Evolutionary conservation across 2,888 invertebrate genomes (phyloP).

Genomic region (Agrochola macilenta): DNA sequence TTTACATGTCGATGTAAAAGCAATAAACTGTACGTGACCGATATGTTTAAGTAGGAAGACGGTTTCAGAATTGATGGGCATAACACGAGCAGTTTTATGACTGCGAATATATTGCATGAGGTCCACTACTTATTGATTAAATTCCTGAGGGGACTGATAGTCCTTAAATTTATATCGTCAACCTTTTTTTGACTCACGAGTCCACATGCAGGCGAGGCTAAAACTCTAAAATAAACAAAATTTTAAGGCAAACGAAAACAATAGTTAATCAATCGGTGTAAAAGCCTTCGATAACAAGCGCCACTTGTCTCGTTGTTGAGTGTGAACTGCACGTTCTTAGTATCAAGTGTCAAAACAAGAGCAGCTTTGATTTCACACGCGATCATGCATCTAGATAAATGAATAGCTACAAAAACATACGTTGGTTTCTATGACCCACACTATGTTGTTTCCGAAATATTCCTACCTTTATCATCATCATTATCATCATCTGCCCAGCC

Average conservation of each 20-base stretch:
- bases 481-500: too few relatives aligned
- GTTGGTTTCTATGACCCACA: not conserved
- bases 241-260: conserved; percentile 17
- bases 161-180: not conserved
- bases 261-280: conserved; percentile 14
- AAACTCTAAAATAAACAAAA: not conserved
- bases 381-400: not conserved
- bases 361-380: conserved; percentile 22
- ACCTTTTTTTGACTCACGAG: not conserved
- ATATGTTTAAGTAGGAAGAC: conserved; percentile 40
- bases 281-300: conserved; percentile 45
- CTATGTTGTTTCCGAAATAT: not conserved
- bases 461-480: too few relatives aligned
- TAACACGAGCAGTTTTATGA: conserved; percentile 31
- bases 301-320: conserved; percentile 45
- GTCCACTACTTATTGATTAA: not conserved
- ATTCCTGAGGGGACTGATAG: not conserved
- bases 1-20: conserved; percentile 51
- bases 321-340: conserved; percentile 39
- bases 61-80: conserved; percentile 33
- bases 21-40: conserved; percentile 61
- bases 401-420: not conserved
- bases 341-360: conserved; percentile 53
- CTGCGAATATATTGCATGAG: not conserved
- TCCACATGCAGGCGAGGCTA: not conserved